Evolutionary conservation across 2,797 vertebrate genomes (phyloP), one percentile per base, ranked within the genome.

Genomic region (Rachycentron canadum): DNA sequence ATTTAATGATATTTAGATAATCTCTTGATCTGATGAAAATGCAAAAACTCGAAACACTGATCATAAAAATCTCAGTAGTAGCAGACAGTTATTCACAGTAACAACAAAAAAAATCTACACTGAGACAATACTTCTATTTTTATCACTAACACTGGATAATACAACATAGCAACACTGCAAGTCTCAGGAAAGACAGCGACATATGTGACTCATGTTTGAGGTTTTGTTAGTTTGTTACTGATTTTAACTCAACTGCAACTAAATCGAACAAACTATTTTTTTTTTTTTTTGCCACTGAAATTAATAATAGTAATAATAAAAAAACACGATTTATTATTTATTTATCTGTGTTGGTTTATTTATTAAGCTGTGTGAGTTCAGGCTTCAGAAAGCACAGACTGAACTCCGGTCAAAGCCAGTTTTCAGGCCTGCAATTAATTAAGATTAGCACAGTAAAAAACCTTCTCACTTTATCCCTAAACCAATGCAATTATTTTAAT

Each of bases 211-310:
- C 1, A 1, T 52, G 34, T 13, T 13, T 10, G 2, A 5, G 2
- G 6, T 30, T 47, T 30, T 23, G 21, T n/a, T 14, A 41, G 5
- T 11, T 17, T 43, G 5, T 6, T 14, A 32, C 28, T 25, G 25
- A 19, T 7, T n/a, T 4, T 0, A 26, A n/a, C 43, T 32, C 0
- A 40, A 23, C 55, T 10, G 23, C 23, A 40, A 71, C 10, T 36
- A 0, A 36, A 13, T 0, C 47, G 11, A 67, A 45, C 1, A 0
- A 41, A n/a, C n/a, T n/a, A n/a, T n/a, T n/a, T n/a, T n/a, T n/a
- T n/a, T 34, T 38, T 16, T 1, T 1, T 10, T 12, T 14, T 26
- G 19, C 52, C 2, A 4, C 3, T 19, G n/a, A n/a, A n/a, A n/a
- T n/a, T n/a, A n/a, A n/a, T n/a, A n/a, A n/a, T n/a, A n/a, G n/a